phyloP scores from a whole-genome alignment of 2,888 invertebrate species.

The Drosophila ustulata region DNA sequence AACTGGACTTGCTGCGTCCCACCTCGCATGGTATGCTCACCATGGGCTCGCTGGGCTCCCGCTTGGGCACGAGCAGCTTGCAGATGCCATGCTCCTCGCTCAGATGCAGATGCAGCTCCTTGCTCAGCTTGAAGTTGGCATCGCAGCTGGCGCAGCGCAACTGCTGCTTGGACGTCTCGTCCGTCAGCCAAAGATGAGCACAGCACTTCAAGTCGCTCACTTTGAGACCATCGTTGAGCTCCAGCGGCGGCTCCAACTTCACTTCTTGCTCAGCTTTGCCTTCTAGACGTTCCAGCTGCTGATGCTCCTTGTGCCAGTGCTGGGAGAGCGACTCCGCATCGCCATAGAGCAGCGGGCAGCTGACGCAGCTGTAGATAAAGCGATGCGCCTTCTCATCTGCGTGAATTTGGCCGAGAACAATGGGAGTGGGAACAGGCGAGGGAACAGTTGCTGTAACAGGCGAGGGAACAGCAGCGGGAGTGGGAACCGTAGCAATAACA shows the following conservation, averaged over 20 bases:
- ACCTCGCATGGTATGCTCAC: conserved; percentile 54
- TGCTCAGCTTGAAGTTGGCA: conserved; percentile 69
- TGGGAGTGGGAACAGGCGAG: background rate
- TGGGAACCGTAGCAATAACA: background rate
- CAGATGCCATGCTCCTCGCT: conserved; percentile 75
- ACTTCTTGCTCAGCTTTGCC: conserved; percentile 29
- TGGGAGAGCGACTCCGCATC: conserved; percentile 63
- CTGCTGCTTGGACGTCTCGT: conserved; percentile 42
- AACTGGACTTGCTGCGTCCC: conserved; percentile 6
- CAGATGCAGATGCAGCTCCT: conserved; percentile 74
- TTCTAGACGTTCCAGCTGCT: conserved; percentile 28
- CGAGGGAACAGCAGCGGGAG: no score
- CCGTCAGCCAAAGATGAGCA: conserved; percentile 75
- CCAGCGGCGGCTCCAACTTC: conserved; percentile 49
- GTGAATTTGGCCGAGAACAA: conserved; percentile 58
- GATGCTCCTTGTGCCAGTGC: conserved; percentile 71
- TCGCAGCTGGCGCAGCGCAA: conserved; percentile 74
- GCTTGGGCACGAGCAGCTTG: conserved; percentile 57
- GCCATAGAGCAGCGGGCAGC: conserved; percentile 71
- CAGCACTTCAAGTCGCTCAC: conserved; percentile 68
- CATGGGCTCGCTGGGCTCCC: conserved; percentile 58
- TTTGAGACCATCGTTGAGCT: conserved; percentile 30
- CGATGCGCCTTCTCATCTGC: conserved; percentile 70
- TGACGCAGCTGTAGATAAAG: conserved; percentile 74
- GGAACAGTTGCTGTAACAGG: background rate